These are phyloP conservation scores for Oriolus oriolus DNA, from an alignment of 2,113 vertebrate genomes.

Conservation along the genomic window DNA sequence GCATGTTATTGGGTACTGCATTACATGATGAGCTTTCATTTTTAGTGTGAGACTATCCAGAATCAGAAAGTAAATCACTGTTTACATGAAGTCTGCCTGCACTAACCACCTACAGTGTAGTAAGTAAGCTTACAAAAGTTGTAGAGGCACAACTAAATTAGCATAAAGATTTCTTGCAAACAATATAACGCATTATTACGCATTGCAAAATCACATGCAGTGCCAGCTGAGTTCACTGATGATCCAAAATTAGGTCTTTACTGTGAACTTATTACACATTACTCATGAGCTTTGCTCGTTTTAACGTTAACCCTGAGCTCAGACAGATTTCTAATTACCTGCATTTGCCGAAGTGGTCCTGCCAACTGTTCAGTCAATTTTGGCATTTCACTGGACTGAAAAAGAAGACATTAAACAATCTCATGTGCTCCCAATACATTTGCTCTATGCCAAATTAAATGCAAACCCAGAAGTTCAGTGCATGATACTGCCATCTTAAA, in stretches of 20 bases:
- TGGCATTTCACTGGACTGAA: constrained; percentile 94
- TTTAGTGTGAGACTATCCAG: not conserved
- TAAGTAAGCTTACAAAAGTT: not conserved
- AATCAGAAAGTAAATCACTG: not conserved
- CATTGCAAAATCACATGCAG: not conserved
- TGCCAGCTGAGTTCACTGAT: not conserved
- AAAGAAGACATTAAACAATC: not conserved
- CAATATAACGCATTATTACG: not conserved
- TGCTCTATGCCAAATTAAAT: not conserved
- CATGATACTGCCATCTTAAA: not conserved
- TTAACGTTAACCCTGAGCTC: not conserved
- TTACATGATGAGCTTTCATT: not conserved
- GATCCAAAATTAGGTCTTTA: not conserved
- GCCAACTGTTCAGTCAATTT: constrained; percentile 94
- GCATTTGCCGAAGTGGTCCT: constrained; percentile 94
- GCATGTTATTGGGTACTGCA: not conserved
- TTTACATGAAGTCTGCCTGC: not conserved
- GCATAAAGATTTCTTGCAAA: not conserved
- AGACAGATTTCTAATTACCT: constrained; percentile 74
- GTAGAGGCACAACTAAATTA: not conserved
- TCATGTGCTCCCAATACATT: not conserved
- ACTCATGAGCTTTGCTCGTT: not conserved
- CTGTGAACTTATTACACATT: fast-evolving
- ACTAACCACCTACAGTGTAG: not conserved
- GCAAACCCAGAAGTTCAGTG: not conserved